phyloP scores from a whole-genome alignment of 1,140 invertebrate genomes.

The Scaptomyza montana region DNA sequence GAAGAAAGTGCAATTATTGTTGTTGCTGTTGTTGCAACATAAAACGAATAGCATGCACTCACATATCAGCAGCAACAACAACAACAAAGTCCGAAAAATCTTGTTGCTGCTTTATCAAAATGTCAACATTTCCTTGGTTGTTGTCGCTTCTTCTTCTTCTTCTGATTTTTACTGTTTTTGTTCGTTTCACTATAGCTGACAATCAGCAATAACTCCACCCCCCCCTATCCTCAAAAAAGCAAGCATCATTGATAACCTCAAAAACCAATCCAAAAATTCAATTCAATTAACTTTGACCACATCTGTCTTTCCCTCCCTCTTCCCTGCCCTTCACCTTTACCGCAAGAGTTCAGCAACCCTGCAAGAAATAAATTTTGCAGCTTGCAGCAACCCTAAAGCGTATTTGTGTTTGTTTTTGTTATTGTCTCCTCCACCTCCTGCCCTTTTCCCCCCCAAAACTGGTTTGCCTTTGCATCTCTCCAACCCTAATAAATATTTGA shows the following conservation, averaged over 20 bases:
- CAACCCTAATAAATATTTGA: conserved; percentile 37
- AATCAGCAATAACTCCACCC: neutral
- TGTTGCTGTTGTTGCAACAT: conserved; percentile 17
- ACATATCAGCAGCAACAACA: conserved; percentile 39
- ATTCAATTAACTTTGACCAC: conserved; percentile 38
- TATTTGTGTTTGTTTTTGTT: neutral
- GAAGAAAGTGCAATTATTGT: neutral
- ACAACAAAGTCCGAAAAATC: conserved; percentile 10
- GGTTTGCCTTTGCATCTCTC: no score
- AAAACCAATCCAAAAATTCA: no score
- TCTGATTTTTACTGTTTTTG: conserved; percentile 7
- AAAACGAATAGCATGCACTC: conserved; percentile 12
- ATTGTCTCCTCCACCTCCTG: neutral
- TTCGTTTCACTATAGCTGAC: neutral
- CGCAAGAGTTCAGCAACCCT: conserved; percentile 16
- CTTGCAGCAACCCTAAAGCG: conserved; percentile 9
- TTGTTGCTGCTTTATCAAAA: conserved; percentile 45
- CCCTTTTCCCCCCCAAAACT: neutral
- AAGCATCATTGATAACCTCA: no score
- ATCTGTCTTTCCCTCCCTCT: neutral
- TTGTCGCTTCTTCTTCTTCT: conserved; percentile 1
- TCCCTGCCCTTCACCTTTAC: no score
- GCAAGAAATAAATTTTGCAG: conserved; percentile 12
- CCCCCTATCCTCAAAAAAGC: no score
- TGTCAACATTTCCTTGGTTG: conserved; percentile 54